Evolutionary conservation across 2,797 vertebrate genomes (phyloP).

Genomic region (Tiaroga cobitis): DNA sequence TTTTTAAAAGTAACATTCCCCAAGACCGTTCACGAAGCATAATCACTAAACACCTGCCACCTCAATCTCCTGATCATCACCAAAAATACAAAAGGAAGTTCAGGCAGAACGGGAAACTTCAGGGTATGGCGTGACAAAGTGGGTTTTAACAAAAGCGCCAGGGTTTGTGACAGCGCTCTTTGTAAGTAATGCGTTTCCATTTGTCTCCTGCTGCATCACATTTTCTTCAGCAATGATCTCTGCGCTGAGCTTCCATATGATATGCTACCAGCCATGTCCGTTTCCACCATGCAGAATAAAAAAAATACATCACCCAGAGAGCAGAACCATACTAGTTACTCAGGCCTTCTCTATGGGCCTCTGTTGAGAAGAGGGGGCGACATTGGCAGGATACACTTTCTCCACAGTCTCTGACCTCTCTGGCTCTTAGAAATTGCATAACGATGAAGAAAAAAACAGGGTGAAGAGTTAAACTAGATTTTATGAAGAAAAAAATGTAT

Average conservation of each 20-base stretch:
- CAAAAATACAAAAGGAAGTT: slow-evolving; percentile 13
- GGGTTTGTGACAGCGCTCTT: slow-evolving; percentile 80
- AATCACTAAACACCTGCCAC: not conserved
- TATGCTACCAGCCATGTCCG: slow-evolving; percentile 56
- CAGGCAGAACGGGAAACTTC: not conserved
- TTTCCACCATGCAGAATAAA: slow-evolving; percentile 72
- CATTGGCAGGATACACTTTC: slow-evolving; percentile 64
- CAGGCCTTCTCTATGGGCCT: slow-evolving; percentile 85
- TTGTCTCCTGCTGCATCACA: slow-evolving; percentile 88
- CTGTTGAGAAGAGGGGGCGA: slow-evolving; percentile 45
- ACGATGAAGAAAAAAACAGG: slow-evolving; percentile 58
- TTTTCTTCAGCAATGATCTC: slow-evolving; percentile 83
- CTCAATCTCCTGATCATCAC: not conserved
- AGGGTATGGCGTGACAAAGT: slow-evolving; percentile 80
- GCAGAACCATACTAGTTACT: slow-evolving; percentile 84
- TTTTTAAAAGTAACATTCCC: not conserved
- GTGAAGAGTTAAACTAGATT: slow-evolving; percentile 61
- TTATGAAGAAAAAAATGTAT: not conserved
- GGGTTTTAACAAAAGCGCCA: slow-evolving; percentile 78
- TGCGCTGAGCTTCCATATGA: slow-evolving; percentile 78
- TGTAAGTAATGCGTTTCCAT: slow-evolving; percentile 83
- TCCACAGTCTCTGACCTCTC: slow-evolving; percentile 70
- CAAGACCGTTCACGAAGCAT: not conserved
- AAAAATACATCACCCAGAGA: slow-evolving; percentile 87
- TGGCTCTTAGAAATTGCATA: slow-evolving; percentile 59